Evolutionary conservation across 1,140 invertebrate species (phyloP).

Genomic region (Octopus bimaculoides): DNA sequence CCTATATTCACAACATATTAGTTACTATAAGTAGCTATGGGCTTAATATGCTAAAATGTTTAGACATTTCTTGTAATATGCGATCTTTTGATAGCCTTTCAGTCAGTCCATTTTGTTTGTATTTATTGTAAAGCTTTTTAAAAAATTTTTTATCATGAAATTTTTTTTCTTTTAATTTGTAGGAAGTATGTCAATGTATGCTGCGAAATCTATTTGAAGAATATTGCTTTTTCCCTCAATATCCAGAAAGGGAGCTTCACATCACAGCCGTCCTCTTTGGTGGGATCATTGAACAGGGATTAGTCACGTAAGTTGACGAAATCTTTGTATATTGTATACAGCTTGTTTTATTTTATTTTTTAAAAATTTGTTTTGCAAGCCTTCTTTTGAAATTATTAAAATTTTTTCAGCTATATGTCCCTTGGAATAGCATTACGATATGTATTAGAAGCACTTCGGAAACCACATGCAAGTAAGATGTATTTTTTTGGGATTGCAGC

Average conservation of each 20-base stretch:
- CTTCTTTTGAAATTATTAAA: not conserved
- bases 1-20: too few species aligned
- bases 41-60: too few species aligned
- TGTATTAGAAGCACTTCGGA: constrained; percentile 88
- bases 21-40: too few species aligned
- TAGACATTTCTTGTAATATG: too few species aligned
- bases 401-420: constrained; percentile 69
- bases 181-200: constrained; percentile 95
- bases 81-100: too few species aligned
- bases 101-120: too few species aligned
- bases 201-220: constrained; percentile 97
- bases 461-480: constrained; percentile 85
- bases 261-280: constrained; percentile 98
- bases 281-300: constrained; percentile 93
- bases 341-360: not conserved
- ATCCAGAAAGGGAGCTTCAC: constrained; percentile 95
- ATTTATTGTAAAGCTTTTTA: too few species aligned
- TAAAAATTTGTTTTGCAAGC: not conserved
- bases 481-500: constrained; percentile 95
- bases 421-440: constrained; percentile 86
- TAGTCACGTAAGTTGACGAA: constrained; percentile 71
- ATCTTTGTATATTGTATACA: not conserved
- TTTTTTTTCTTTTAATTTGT: constrained; percentile 24
- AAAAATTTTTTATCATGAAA: too few species aligned
- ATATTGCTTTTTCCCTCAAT: constrained; percentile 96